A percentile compares a stretch with the other conserved stretches of the same genome.
These are phyloP conservation scores for Zosterops japonicus DNA, from an alignment of 2,113 vertebrate genomes.

Conservation along the genomic window DNA sequence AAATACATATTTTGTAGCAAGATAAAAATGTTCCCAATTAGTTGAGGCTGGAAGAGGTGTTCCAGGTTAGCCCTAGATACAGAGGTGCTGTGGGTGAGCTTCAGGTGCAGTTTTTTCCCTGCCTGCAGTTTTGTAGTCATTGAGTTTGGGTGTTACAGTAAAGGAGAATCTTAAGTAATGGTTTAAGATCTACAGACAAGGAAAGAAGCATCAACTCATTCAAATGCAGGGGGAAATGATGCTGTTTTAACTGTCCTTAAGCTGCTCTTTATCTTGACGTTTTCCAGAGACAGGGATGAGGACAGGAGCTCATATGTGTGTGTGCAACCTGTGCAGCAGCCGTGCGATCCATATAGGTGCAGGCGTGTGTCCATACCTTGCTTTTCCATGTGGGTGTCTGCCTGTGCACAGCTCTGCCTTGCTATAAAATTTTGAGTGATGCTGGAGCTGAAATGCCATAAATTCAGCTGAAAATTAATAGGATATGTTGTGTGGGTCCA, in stretches of 20 bases:
- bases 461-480: slow-evolving; percentile 69
- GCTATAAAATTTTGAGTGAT: slow-evolving; percentile 56
- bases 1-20: background rate
- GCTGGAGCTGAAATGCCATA: slow-evolving; percentile 48
- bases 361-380: background rate
- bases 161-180: slow-evolving; percentile 17
- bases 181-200: slow-evolving; percentile 29
- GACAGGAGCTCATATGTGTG: background rate
- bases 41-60: background rate
- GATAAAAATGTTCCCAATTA: background rate
- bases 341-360: background rate
- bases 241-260: background rate
- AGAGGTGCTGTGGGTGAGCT: slow-evolving; percentile 30
- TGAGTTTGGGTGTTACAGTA: slow-evolving; percentile 24
- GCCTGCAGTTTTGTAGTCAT: slow-evolving; percentile 30
- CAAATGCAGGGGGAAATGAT: slow-evolving; percentile 1
- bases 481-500: slow-evolving; percentile 54
- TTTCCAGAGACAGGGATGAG: background rate
- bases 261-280: background rate
- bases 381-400: background rate
- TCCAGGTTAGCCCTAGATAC: slow-evolving; percentile 19
- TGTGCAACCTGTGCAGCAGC: background rate
- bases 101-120: background rate
- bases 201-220: background rate
- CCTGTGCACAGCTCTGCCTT: background rate